A percentile compares a stretch with the other conserved stretches of the same genome.
Conservation (phyloP, 2,888 invertebrate genomes). For the Alcis repandata region DNA sequence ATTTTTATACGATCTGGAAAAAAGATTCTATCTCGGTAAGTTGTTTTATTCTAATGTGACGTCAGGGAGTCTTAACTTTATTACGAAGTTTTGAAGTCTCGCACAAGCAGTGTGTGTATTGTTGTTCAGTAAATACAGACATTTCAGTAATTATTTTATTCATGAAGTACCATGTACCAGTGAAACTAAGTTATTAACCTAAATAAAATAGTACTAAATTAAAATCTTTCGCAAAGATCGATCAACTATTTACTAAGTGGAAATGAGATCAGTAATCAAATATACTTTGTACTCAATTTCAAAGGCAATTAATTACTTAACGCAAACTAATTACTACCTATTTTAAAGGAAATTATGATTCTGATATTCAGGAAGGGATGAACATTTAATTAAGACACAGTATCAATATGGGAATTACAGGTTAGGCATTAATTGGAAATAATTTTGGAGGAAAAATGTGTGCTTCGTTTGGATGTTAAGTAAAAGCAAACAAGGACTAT, state of each 20-base stretch:
- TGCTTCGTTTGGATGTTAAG: too few species aligned
- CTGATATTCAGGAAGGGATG: constrained; percentile 12
- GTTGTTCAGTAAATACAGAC: too few species aligned
- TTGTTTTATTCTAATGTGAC: constrained; percentile 13
- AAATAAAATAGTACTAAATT: not conserved
- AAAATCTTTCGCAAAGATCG: not conserved
- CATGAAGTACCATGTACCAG: too few species aligned
- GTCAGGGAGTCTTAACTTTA: not conserved
- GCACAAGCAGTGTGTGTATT: not conserved
- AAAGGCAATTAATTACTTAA: constrained; percentile 24
- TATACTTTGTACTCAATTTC: constrained; percentile 18
- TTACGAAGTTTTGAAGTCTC: too few species aligned
- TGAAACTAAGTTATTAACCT: too few species aligned
- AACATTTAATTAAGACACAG: constrained; percentile 17
- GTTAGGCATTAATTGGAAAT: too few species aligned
- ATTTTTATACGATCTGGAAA: constrained; percentile 95
- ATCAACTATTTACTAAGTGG: constrained; percentile 1
- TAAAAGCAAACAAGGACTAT: too few species aligned
- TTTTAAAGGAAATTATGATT: constrained; percentile 23
- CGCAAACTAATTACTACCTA: constrained; percentile 28
- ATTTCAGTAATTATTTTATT: too few species aligned
- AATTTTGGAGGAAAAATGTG: too few species aligned
- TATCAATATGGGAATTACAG: not conserved
- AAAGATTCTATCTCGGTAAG: constrained; percentile 94
- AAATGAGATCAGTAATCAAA: constrained; percentile 14